Evolutionary conservation across 2,797 vertebrate species (phyloP), one percentile per base, ranked within the genome.

Genomic region (Trematomus bernacchii): DNA sequence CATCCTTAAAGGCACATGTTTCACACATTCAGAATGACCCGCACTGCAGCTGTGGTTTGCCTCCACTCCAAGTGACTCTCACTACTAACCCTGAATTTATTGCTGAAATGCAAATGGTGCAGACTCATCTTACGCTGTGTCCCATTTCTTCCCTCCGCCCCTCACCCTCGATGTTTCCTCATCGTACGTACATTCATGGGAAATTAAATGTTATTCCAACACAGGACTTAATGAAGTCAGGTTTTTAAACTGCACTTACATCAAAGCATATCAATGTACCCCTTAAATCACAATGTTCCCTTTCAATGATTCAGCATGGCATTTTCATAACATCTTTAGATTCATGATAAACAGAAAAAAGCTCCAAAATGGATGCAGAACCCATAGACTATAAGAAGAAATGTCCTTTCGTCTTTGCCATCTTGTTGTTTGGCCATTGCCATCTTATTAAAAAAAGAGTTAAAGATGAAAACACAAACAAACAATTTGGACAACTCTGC

Each of bases 1-100:
- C 74, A 85, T 87, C 68, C 68, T 67, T 85, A 75, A 76, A 76
- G 79, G 82, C 19, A 58, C 83, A 73, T 64, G 78, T 83, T 85
- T 91, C 75, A 69, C 66, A 71, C 59, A 67, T 37, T 85, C 71
- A 70, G 69, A 73, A 66, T 81, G 60, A 85, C 66, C 76, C 83
- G 74, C 80, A 73, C 73, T 83, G 87, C 83, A 66, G 83, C 66
- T 85, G 52, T 66, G 55, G 47, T 79, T 76, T 62, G 55, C 80
- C 64, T 86, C 37, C 58, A 11, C 66, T 85, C 72, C 23, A 13
- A 19, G 55, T 18, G 15, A 61, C 71, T 80, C 48, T 59, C 15
- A 11, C 48, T 43, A 16, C 53, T 19, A 40, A 37, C 43, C 12
- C 76, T 70, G 72, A 64, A 68, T 55, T 82, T 52, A 52, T 77